These are phyloP conservation scores for Bembecia ichneumoniformis DNA, from an alignment of 2,888 invertebrate species.

Conservation along the genomic window DNA sequence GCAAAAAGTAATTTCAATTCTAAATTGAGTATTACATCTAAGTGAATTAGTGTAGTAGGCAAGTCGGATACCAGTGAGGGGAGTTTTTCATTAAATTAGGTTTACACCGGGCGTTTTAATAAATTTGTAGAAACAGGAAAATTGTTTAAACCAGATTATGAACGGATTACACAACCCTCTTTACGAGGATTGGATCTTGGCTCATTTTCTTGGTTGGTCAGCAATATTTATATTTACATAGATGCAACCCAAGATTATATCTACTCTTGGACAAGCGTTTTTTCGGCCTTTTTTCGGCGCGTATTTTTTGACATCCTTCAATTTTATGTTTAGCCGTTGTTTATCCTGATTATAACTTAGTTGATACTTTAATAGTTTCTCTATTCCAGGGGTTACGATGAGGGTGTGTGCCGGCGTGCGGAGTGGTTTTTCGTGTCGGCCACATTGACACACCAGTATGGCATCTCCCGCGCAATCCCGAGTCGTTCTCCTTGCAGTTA, in stretches of 20 bases:
- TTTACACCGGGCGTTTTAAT: neutral
- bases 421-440: constrained; percentile 8
- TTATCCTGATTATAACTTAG: too few relatives aligned
- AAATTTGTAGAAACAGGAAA: constrained; percentile 1
- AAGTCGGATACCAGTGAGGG: neutral
- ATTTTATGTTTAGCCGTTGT: too few relatives aligned
- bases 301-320: too few relatives aligned
- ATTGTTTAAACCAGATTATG: constrained; percentile 4
- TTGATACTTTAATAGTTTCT: neutral
- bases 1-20: neutral
- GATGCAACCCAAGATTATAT: too few relatives aligned
- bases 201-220: neutral
- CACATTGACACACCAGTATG: constrained; percentile 26
- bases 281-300: too few relatives aligned
- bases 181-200: neutral
- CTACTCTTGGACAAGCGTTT: too few relatives aligned
- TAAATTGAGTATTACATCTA: neutral
- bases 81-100: neutral
- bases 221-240: too few relatives aligned
- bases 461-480: constrained; percentile 23
- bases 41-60: neutral
- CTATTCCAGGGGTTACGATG: constrained; percentile 20
- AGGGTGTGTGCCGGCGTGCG: constrained; percentile 10
- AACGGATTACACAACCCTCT: neutral
- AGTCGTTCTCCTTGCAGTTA: constrained; percentile 30